phyloP scores from a whole-genome alignment of 2,113 vertebrate genomes.

The Syrmaticus mikado region DNA sequence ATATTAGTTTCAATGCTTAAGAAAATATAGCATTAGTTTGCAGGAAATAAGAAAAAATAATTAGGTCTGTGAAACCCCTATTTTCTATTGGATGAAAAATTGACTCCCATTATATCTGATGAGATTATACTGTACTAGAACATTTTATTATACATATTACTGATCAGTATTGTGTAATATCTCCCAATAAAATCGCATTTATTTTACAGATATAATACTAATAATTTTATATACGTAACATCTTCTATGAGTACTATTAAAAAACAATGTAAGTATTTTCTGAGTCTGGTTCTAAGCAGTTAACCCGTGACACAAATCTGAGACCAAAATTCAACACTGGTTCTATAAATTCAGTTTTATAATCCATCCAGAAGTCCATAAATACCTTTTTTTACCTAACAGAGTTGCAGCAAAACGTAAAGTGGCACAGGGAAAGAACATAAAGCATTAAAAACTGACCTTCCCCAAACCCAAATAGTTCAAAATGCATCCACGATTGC shows the following conservation, averaged over 20 bases:
- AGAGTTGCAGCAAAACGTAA: not conserved
- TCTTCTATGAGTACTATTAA: not conserved
- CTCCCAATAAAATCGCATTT: not conserved
- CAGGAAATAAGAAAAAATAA: not conserved
- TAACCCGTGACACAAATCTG: not conserved
- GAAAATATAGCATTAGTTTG: not conserved
- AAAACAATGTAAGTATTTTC: not conserved
- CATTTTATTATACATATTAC: not conserved
- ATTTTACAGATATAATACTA: not conserved
- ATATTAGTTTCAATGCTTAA: not conserved
- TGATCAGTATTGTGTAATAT: not conserved
- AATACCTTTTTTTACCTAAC: not conserved
- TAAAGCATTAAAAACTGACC: not conserved
- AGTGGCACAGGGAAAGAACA: not conserved
- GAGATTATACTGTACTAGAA: not conserved
- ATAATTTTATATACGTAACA: not conserved
- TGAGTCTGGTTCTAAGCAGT: not conserved
- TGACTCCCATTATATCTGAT: not conserved
- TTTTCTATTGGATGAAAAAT: not conserved
- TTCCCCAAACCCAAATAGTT: not conserved
- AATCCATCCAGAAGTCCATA: not conserved
- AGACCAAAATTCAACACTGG: not conserved
- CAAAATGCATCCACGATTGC: not conserved
- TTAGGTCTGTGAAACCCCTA: not conserved
- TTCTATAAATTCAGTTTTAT: not conserved